Percentiles rank a stretch among this genome's conserved stretches.
These are phyloP conservation scores for Phycodurus eques DNA, from an alignment of 2,113 vertebrate genomes.

Conservation along the genomic window DNA sequence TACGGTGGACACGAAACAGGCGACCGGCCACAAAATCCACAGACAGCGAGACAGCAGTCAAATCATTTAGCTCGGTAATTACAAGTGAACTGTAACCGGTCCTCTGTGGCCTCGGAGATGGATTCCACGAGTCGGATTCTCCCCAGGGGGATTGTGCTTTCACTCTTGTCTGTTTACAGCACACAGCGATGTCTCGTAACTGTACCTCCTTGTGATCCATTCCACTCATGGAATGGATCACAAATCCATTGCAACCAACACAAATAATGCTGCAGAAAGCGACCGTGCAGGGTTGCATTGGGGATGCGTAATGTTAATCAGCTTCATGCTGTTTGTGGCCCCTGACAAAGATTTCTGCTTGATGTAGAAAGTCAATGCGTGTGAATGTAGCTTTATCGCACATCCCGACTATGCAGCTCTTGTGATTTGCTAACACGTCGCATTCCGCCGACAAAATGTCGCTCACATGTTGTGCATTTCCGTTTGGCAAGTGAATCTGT, in stretches of 20 bases:
- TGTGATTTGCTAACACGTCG: background rate
- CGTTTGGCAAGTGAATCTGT: background rate
- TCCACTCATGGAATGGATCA: too few species aligned
- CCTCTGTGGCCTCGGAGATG: slow-evolving; percentile 46
- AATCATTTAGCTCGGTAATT: slow-evolving; percentile 64
- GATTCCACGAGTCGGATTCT: slow-evolving; percentile 64
- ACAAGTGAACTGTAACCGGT: slow-evolving; percentile 48
- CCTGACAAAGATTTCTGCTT: slow-evolving; percentile 52
- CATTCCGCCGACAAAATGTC: background rate
- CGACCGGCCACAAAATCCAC: slow-evolving; percentile 32
- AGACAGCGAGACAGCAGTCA: slow-evolving; percentile 45
- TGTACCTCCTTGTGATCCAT: slow-evolving; percentile 54
- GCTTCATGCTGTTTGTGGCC: slow-evolving; percentile 57
- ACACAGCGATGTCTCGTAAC: slow-evolving; percentile 41
- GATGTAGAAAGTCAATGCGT: slow-evolving; percentile 18
- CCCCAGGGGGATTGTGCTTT: slow-evolving; percentile 56
- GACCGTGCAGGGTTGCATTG: slow-evolving; percentile 29
- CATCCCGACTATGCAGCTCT: background rate
- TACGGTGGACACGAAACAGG: slow-evolving; percentile 37
- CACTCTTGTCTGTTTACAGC: slow-evolving; percentile 67
- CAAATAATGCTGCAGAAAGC: slow-evolving; percentile 13
- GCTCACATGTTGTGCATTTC: background rate
- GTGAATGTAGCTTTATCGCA: background rate
- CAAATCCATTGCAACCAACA: slow-evolving; percentile 28
- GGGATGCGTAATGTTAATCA: slow-evolving; percentile 60